Evolutionary conservation across 2,113 vertebrate species (phyloP), one percentile per base, ranked within the genome.

Genomic region (Myiagra hebetior): DNA sequence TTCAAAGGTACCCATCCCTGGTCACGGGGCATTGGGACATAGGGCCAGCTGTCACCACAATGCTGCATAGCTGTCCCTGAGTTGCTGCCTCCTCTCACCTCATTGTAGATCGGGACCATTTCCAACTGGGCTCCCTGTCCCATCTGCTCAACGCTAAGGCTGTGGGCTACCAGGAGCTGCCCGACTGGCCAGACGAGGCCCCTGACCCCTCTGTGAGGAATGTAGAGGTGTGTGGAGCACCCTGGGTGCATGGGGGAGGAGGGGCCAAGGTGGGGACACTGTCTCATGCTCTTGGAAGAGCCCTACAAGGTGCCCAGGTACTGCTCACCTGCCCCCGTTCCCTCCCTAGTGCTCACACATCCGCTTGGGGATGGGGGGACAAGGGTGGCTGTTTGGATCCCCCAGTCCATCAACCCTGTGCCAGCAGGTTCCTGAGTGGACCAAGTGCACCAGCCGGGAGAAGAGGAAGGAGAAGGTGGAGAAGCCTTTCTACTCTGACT

Each of bases 131-230:
- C 35, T 99, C 99, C 2, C 94, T 99, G 85, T 99, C 99, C 79
- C 99, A 99, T 89, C 98, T 99, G 91, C 98, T 99, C 87, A 99
- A 99, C 1, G 98, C 99, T 93, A 99, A 99, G 97, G 98, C 99
- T 35, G 98, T 98, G 15, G 99, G 99, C 86, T 99, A 99, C 98
- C 99, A 99, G 98, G 99, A 99, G 96, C 97, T 99, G 93, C 99
- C 99, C 0, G 98, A 99, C 92, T 99, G 99, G 99, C 99, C 99
- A 0, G 99, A 99, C 0, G 98, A 99, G 37, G 99, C 99, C 69
- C 99, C 99, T 0, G 99, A 99, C 87, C 99, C 99, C 49, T 99
- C 99, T 1, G 99, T 99, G 98, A 99, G 99, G 98, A 99, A 99
- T 8, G 99, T 99, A 98, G 99, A 99, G 99, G 99, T 99, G 75